Evolutionary conservation across 2,888 invertebrate genomes (phyloP).

Genomic region (Cactoblastis cactorum): DNA sequence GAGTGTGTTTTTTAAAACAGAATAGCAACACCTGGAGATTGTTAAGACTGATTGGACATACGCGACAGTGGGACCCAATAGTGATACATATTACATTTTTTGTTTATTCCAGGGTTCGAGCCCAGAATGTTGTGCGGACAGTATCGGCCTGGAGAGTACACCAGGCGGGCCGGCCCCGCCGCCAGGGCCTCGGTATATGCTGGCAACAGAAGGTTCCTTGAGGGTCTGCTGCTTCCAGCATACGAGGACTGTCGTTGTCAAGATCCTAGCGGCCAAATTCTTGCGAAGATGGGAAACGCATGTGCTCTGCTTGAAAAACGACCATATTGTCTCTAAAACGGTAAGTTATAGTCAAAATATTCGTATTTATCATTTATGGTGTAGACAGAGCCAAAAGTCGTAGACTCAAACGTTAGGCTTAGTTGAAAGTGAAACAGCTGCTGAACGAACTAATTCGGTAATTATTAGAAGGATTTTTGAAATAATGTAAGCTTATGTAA

Average conservation of each 20-base stretch:
- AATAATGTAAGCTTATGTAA: too few species aligned
- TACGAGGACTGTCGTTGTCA: conserved; percentile 87
- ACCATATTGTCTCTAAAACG: conserved; percentile 85
- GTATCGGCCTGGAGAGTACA: conserved; percentile 57
- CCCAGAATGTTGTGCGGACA: conserved; percentile 74
- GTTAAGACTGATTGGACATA: too few species aligned
- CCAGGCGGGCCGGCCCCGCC: conserved; percentile 59
- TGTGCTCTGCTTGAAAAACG: conserved; percentile 82
- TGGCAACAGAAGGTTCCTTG: conserved; percentile 85
- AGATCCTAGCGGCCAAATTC: conserved; percentile 88
- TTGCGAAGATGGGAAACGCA: conserved; percentile 89
- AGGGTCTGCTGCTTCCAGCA: conserved; percentile 88
- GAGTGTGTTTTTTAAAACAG: too few species aligned
- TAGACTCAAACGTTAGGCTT: too few species aligned
- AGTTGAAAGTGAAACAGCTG: too few species aligned
- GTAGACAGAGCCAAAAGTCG: too few species aligned
- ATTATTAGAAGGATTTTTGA: too few species aligned
- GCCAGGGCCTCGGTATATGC: conserved; percentile 82
- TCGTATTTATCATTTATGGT: too few species aligned
- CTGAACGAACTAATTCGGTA: too few species aligned
- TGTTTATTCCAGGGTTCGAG: conserved; percentile 66
- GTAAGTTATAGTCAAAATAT: conserved; percentile 64
- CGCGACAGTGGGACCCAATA: too few species aligned
- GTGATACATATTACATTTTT: not conserved
- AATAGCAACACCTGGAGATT: too few species aligned